These are phyloP conservation scores for Spodoptera litura DNA, from an alignment of 1,140 invertebrate species.

Conservation along the genomic window DNA sequence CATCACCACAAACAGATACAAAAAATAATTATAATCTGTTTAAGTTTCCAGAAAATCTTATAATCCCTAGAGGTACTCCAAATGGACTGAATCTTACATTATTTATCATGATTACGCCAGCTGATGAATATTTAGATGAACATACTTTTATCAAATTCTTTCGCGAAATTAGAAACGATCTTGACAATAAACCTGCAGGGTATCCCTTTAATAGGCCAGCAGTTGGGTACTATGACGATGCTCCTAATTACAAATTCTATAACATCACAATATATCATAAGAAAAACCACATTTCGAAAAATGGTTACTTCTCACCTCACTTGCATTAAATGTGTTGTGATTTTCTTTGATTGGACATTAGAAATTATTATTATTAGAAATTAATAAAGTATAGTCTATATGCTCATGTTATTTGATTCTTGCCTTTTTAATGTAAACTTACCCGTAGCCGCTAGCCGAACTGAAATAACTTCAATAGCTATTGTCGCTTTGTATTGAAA, in stretches of 20 bases:
- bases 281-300: conserved; percentile 56
- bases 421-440: no score
- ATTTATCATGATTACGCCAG: conserved; percentile 69
- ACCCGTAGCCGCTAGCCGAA: no score
- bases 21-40: conserved; percentile 68
- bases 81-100: conserved; percentile 72
- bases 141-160: conserved; percentile 47
- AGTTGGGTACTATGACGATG: conserved; percentile 52
- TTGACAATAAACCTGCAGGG: conserved; percentile 68
- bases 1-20: conserved; percentile 41
- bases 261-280: conserved; percentile 74
- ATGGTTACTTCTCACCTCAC: conserved; percentile 68
- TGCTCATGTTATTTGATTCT: no score
- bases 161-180: conserved; percentile 53
- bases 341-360: no score
- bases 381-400: no score
- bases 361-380: no score
- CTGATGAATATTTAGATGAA: conserved; percentile 53
- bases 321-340: conserved; percentile 57
- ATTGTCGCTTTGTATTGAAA: no score
- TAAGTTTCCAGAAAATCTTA: conserved; percentile 74
- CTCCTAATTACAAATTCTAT: conserved; percentile 75
- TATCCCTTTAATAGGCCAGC: conserved; percentile 76
- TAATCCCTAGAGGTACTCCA: conserved; percentile 74
- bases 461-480: no score